A percentile compares a stretch with the other conserved stretches of the same genome.
Conservation (phyloP, 2,888 invertebrate genomes). For the Drosophila pseudotakahashii region DNA sequence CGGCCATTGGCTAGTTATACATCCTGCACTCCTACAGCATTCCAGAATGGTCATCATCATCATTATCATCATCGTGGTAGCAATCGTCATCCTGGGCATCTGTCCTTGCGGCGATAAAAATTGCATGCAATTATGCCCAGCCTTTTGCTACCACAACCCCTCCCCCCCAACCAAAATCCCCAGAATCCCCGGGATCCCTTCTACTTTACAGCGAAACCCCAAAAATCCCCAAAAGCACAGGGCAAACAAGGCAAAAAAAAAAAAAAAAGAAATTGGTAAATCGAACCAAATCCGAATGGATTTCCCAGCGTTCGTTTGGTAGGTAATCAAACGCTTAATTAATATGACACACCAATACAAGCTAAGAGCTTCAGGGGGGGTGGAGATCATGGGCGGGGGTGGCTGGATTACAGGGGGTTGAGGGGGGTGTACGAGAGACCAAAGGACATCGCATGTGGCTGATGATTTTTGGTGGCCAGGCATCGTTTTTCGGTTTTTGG, state of each 20-base stretch:
- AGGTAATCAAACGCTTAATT: conserved; percentile 76
- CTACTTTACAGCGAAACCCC: conserved; percentile 19
- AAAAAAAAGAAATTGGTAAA: conserved; percentile 23
- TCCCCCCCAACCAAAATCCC: background rate
- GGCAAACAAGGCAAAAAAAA: background rate
- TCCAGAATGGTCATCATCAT: background rate
- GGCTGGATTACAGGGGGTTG: background rate
- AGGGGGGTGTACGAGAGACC: background rate
- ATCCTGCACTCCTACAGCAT: conserved; percentile 15
- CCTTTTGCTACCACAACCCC: background rate
- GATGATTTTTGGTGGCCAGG: conserved; percentile 65
- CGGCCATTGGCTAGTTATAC: conserved; percentile 14
- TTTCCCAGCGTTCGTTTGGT: conserved; percentile 33
- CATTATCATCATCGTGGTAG: background rate
- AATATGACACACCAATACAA: conserved; percentile 71
- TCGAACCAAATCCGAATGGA: conserved; percentile 38
- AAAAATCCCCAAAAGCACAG: conserved; percentile 26
- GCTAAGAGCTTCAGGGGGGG: conserved; percentile 14
- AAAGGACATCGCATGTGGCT: conserved; percentile 40
- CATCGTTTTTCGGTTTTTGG: conserved; percentile 70
- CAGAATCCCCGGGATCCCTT: background rate
- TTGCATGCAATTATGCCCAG: conserved; percentile 65
- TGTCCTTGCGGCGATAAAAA: conserved; percentile 56
- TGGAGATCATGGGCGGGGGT: background rate
- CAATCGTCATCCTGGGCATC: conserved; percentile 23